Percentiles rank a stretch among this genome's conserved stretches.
These are phyloP conservation scores for Microcebus murinus DNA, from an alignment of 2,113 vertebrate genomes.

Conservation along the genomic window DNA sequence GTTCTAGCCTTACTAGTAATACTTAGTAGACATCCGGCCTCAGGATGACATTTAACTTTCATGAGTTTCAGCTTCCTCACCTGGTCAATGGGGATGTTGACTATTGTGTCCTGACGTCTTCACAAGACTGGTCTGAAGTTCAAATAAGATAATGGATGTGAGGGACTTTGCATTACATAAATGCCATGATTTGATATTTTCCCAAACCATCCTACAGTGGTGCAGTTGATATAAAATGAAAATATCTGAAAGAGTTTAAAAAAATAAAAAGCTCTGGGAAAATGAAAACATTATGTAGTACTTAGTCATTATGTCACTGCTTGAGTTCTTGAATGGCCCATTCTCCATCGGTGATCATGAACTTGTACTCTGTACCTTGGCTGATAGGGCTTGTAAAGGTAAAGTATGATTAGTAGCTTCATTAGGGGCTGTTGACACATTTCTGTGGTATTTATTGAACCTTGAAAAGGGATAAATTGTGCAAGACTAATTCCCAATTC, in stretches of 20 bases:
- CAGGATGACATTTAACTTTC: background rate
- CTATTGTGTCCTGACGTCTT: background rate
- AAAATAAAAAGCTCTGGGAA: background rate
- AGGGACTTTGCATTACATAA: background rate
- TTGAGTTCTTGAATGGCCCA: background rate
- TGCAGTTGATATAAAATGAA: constrained; percentile 36
- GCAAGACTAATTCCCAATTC: constrained; percentile 1
- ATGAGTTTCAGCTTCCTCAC: background rate
- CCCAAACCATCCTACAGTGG: background rate
- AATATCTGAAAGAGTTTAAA: background rate
- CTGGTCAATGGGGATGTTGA: background rate
- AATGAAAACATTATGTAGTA: background rate
- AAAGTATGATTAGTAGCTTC: background rate
- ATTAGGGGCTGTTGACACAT: background rate
- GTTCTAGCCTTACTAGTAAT: background rate
- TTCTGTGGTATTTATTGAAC: background rate
- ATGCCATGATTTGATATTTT: background rate
- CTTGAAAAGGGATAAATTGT: constrained; percentile 35
- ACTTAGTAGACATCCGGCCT: background rate
- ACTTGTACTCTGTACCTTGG: background rate
- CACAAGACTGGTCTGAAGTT: background rate
- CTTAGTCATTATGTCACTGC: background rate
- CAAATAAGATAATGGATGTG: background rate
- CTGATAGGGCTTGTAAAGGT: background rate
- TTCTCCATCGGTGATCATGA: background rate